Base-by-base conservation (phyloP, 2,797 vertebrate genomes). In the Phyllotis vaccarum region DNA sequence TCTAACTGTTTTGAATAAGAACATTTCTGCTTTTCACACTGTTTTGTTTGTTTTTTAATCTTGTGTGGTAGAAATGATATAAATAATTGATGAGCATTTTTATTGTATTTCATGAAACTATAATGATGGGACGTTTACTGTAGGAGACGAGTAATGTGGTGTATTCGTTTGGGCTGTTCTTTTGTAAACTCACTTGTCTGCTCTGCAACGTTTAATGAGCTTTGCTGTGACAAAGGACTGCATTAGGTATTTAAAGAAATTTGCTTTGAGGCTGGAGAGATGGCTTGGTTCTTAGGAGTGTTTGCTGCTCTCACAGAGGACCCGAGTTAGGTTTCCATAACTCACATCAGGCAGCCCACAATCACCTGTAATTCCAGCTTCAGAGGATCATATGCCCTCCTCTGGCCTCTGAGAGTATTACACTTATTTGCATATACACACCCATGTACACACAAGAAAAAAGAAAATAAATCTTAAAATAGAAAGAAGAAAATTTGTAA, bases 81-180 rank as follows among this genome's bases (percentile, higher is more conserved):
- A 52, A 98, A 98, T 98, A 98, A 98, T 98, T 97, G 95, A 98
- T 98, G 93, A 97, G 5, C 14, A 64, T 95, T 98, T 97, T 97
- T 97, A 97, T 97, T 96, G 92, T 97, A 97, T 97, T 97, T 98
- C 95, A 98, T 98, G 92, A 98, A 98, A 98, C 98, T 98, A 94
- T 98, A 97, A 98, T 98, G 93, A 97, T 78, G 86, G 95, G 96
- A 16, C 2, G 76, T 97, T 97, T 97, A 96, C 96, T 95, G 95
- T 74, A 60, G 92, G 97, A 97, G 90, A 74, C 90, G 87, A 91
- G 96, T 96, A 95, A 97, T 96, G 75, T 14, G 70, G 93, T 70
- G 49, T 49, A 87, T 93, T 97, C 92, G 87, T 92, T 92, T 74
- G 0, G 0, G 58, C 74, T 85, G 74, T 96, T 97, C 11, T 79